Base-by-base conservation (phyloP, 2,113 vertebrate genomes). In the Xenopus laevis region DNA sequence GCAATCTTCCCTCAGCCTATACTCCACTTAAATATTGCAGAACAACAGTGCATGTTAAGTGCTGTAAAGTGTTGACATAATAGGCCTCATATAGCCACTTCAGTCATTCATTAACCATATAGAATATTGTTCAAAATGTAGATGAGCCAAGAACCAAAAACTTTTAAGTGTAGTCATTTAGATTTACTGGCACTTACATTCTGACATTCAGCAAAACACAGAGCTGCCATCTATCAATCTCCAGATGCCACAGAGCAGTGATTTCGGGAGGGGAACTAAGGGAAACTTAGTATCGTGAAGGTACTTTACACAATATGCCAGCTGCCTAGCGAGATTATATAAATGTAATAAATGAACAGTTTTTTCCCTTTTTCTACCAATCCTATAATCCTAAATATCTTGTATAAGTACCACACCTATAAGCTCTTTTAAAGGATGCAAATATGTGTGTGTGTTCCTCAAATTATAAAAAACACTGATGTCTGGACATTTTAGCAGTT, bases 211-310 rank as follows among this genome's bases (percentile, higher is more conserved):
- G 74, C 74, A 77, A 30, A 70, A 64, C 45, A 44, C 30, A 44
- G 47, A 70, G 62, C 74, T 70, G 67, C 60, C 74, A 77, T 77
- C 74, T 77, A 77, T 77, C 74, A 77, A 77, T 77, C 74, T 63
- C 47, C 10, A 13, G 18, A 60, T 70, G n/a, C 53, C 67, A 40
- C 9, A 13, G 59, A 65, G 65, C 64, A 58, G 50, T 63, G 45
- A 70, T 47, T 70, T 58, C 16, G 67, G 59, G 66, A 77, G 74
- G 57, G 52, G 46, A 4, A 64, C 15, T 27, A 7, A 13, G 18
- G 53, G 13, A 55, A 9, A 55, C 7, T 10, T 50, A 1, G 3
- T 40, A 40, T 2, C 33, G 6, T 6, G 33, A 40, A 40, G 33
- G 33, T 40, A 40, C 33, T 40, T 40, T 40, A 40, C 3, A 40